phyloP scores from a whole-genome alignment of 2,797 vertebrate species.

The Gymnodraco acuticeps region DNA sequence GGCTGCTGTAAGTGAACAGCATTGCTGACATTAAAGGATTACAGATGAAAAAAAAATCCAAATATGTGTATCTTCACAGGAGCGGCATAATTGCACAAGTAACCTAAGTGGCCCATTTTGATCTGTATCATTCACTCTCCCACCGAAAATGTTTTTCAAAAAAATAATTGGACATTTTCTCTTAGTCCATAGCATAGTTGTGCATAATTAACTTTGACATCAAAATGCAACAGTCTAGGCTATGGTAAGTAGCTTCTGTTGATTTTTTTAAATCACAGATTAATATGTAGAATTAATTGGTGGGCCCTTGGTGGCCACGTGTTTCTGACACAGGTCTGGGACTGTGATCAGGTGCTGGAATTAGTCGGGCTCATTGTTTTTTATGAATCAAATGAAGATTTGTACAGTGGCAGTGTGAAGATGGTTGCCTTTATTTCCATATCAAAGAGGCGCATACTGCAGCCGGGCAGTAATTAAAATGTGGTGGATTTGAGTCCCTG shows the following conservation, averaged over 20 bases:
- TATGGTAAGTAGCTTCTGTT: slow-evolving; percentile 72
- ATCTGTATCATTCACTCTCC: slow-evolving; percentile 81
- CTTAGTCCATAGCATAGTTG: slow-evolving; percentile 79
- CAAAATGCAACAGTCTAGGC: slow-evolving; percentile 76
- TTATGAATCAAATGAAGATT: slow-evolving; percentile 98
- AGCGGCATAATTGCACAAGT: slow-evolving; percentile 78
- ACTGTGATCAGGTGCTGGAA: slow-evolving; percentile 95
- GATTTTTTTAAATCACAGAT: slow-evolving; percentile 72
- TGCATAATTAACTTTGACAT: slow-evolving; percentile 83
- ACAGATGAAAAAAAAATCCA: slow-evolving; percentile 68
- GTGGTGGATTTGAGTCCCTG: slow-evolving; percentile 91
- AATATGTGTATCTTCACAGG: slow-evolving; percentile 77
- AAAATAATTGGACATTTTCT: slow-evolving; percentile 85
- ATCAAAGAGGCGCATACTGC: slow-evolving; percentile 96
- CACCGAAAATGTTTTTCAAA: slow-evolving; percentile 77
- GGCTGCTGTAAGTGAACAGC: slow-evolving; percentile 70
- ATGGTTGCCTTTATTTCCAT: slow-evolving; percentile 95
- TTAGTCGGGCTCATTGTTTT: slow-evolving; percentile 94
- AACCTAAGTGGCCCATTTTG: slow-evolving; percentile 82
- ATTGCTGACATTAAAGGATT: slow-evolving; percentile 76
- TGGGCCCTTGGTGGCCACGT: slow-evolving; percentile 62
- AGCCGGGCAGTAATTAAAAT: slow-evolving; percentile 99
- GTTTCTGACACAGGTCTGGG: slow-evolving; percentile 73
- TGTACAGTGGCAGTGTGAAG: slow-evolving; percentile 92
- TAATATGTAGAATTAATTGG: slow-evolving; percentile 85